Conservation (phyloP, 2,797 vertebrate species). For the Aphelocoma californica region DNA sequence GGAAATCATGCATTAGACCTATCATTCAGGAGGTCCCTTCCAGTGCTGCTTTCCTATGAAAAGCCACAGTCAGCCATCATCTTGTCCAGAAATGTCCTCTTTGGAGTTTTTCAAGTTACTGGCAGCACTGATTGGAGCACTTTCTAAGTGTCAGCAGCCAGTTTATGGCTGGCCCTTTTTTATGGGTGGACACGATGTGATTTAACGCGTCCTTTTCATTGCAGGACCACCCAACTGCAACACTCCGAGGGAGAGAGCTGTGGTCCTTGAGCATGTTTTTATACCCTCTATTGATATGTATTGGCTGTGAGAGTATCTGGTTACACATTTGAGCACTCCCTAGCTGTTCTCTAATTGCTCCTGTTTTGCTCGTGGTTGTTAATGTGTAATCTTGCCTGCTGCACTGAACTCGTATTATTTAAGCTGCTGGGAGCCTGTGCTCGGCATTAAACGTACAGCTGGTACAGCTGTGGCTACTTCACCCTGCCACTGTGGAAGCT, state of each 20-base stretch:
- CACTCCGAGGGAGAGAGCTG: neutral
- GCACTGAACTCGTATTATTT: neutral
- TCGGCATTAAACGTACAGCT: neutral
- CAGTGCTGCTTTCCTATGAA: neutral
- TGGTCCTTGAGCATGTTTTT: conserved; percentile 5
- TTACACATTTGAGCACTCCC: conserved; percentile 36
- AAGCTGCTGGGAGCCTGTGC: conserved; percentile 22
- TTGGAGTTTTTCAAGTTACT: neutral
- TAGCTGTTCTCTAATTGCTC: conserved; percentile 52
- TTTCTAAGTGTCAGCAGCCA: neutral
- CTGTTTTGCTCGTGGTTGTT: conserved; percentile 41
- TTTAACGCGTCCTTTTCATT: conserved; percentile 22
- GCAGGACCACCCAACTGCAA: conserved; percentile 54
- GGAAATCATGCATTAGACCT: neutral
- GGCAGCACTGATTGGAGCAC: neutral
- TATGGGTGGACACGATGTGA: conserved; percentile 44
- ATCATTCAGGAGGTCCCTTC: neutral
- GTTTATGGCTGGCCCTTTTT: conserved; percentile 12
- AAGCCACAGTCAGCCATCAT: neutral
- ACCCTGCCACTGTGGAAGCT: conserved; percentile 41
- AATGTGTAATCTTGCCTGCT: conserved; percentile 37
- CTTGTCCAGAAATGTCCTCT: conserved; percentile 4
- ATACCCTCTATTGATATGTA: conserved; percentile 39
- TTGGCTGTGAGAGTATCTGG: conserved; percentile 42
- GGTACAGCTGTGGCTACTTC: conserved; percentile 54